These are phyloP conservation scores for Menidia beryllina DNA, from an alignment of 2,113 vertebrate genomes.

Conservation along the genomic window DNA sequence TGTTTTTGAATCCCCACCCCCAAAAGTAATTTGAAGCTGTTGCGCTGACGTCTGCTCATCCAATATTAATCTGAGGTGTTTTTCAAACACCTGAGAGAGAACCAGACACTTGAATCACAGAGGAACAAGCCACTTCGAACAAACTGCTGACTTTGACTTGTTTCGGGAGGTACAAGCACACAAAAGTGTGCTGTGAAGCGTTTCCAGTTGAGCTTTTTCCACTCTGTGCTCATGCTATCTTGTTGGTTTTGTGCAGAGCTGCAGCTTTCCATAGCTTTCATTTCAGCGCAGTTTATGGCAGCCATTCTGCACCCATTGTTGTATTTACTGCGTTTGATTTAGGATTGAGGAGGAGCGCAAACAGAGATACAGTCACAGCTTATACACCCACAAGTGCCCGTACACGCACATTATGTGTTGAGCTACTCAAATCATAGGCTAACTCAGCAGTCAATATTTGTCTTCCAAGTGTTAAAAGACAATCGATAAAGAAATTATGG, in stretches of 20 bases:
- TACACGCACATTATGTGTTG: slow-evolving; percentile 22
- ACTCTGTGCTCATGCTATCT: neutral
- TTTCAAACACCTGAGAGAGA: slow-evolving; percentile 56
- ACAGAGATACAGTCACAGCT: slow-evolving; percentile 15
- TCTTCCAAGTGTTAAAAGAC: slow-evolving; percentile 40
- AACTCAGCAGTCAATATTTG: slow-evolving; percentile 61
- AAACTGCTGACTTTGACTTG: slow-evolving; percentile 63
- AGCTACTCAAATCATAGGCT: slow-evolving; percentile 44
- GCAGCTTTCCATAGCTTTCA: slow-evolving; percentile 12
- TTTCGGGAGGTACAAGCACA: slow-evolving; percentile 50
- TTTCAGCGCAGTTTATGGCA: neutral
- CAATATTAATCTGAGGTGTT: slow-evolving; percentile 62
- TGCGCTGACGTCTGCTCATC: slow-evolving; percentile 66
- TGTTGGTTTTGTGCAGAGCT: slow-evolving; percentile 6
- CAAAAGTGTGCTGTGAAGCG: slow-evolving; percentile 47
- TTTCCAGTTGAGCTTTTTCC: slow-evolving; percentile 38
- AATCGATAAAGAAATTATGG: slow-evolving; percentile 58
- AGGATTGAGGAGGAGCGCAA: slow-evolving; percentile 10
- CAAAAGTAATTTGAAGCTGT: slow-evolving; percentile 13
- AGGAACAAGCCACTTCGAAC: slow-evolving; percentile 40
- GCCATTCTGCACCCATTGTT: slow-evolving; percentile 20
- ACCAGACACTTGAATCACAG: slow-evolving; percentile 48
- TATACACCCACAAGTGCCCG: slow-evolving; percentile 7
- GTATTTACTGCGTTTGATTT: slow-evolving; percentile 23
- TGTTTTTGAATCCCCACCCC: slow-evolving; percentile 26